Evolutionary conservation across 2,888 invertebrate genomes (phyloP).

Genomic region (Cheilosia urbana): DNA sequence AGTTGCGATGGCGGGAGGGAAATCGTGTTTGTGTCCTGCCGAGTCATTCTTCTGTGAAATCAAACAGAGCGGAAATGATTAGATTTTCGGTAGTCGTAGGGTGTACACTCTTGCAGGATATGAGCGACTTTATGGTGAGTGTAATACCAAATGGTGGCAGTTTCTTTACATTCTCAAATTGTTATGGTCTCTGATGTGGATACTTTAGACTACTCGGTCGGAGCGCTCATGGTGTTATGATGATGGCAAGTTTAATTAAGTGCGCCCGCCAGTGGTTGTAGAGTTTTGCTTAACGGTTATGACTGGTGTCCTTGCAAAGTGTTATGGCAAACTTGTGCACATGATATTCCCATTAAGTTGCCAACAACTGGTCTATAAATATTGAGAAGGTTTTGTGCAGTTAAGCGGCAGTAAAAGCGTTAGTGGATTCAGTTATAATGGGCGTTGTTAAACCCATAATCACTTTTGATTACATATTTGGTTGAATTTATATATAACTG

Average conservation of each 20-base stretch:
- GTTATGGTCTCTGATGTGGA: not conserved
- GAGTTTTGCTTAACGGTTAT: slow-evolving; percentile 37
- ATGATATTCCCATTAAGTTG: slow-evolving; percentile 30
- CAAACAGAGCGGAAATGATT: slow-evolving; percentile 57
- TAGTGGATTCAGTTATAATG: not conserved
- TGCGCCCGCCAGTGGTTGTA: slow-evolving; percentile 29
- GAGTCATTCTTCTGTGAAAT: slow-evolving; percentile 45
- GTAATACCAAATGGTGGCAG: slow-evolving; percentile 28
- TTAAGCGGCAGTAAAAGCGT: slow-evolving; percentile 19
- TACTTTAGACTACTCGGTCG: not conserved
- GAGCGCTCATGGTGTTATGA: slow-evolving; percentile 1
- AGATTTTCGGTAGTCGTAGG: slow-evolving; percentile 31
- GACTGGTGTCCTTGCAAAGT: slow-evolving; percentile 15
- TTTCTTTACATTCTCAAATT: slow-evolving; percentile 15
- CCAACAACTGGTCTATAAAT: not conserved
- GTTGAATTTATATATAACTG: too few relatives aligned
- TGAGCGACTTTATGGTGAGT: slow-evolving; percentile 19
- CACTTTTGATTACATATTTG: not conserved
- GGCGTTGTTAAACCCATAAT: not conserved
- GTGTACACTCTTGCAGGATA: not conserved
- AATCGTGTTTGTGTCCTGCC: slow-evolving; percentile 3
- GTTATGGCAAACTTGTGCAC: slow-evolving; percentile 26
- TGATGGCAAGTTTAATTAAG: slow-evolving; percentile 58
- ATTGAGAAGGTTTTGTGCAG: slow-evolving; percentile 3
- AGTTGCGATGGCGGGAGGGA: not conserved